These are phyloP conservation scores for Petrocephalus sullivani DNA, from an alignment of 2,797 vertebrate species.

Conservation along the genomic window DNA sequence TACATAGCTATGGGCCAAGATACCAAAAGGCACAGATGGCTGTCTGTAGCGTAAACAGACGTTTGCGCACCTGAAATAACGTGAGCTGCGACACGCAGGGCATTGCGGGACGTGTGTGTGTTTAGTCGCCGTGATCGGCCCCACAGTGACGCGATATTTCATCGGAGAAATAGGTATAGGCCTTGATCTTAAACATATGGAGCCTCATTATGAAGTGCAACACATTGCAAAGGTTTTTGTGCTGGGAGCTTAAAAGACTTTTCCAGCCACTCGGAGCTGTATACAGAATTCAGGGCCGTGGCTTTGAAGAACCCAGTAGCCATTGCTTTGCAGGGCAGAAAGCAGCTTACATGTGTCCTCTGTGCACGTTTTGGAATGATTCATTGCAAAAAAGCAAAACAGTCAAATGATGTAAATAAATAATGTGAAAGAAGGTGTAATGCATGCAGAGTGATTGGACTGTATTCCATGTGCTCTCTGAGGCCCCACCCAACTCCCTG, in stretches of 20 bases:
- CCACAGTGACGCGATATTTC: not conserved
- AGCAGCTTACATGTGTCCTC: too few species aligned
- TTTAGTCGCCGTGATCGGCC: not conserved
- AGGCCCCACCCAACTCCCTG: not conserved
- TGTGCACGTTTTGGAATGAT: too few species aligned
- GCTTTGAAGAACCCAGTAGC: not conserved
- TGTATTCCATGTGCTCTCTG: not conserved
- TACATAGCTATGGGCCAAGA: not conserved
- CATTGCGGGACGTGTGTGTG: not conserved
- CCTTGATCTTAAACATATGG: not conserved
- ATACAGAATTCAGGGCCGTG: not conserved
- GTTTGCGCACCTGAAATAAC: not conserved
- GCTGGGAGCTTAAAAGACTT: not conserved
- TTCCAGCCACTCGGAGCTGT: not conserved
- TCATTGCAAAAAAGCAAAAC: too few species aligned
- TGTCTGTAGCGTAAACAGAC: not conserved
- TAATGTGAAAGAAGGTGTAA: too few species aligned
- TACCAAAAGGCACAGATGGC: not conserved
- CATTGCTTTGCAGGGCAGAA: too few species aligned
- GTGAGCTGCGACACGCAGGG: not conserved
- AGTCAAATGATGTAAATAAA: too few species aligned
- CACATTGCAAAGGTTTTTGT: not conserved
- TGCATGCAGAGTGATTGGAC: not conserved
- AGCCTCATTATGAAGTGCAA: not conserved
- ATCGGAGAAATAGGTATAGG: not conserved